Conservation (phyloP, 2,888 invertebrate species). For the Morinoia aosen region DNA sequence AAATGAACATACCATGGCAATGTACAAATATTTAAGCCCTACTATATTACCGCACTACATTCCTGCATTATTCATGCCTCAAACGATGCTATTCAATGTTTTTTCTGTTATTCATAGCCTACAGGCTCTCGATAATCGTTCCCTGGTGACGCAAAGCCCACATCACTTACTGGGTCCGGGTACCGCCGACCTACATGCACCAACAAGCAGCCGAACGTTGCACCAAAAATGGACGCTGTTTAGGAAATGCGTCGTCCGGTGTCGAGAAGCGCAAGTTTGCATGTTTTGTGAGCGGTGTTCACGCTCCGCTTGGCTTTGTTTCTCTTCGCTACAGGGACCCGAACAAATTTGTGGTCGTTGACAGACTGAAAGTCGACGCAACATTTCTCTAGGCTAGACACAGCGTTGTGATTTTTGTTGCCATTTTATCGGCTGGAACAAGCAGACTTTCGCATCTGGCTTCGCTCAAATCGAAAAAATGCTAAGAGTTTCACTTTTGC, state of each 20-base stretch:
- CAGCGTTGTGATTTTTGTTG: not conserved
- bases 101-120: not conserved
- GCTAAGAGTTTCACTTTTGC: not conserved
- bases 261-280: not conserved
- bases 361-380: conserved; percentile 17
- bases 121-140: not conserved
- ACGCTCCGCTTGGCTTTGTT: not conserved
- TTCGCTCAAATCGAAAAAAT: not conserved
- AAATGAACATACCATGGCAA: not conserved
- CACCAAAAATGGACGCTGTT: not conserved
- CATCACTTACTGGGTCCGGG: not conserved
- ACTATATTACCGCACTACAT: not conserved
- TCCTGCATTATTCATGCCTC: not conserved
- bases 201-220: not conserved
- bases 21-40: not conserved
- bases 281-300: not conserved
- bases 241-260: not conserved
- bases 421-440: not conserved
- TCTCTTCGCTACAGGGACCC: not conserved
- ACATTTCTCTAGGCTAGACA: not conserved
- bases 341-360: conserved; percentile 9
- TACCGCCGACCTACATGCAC: not conserved
- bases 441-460: not conserved
- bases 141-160: not conserved
- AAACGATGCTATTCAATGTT: not conserved